phyloP scores from a whole-genome alignment of 2,888 invertebrate genomes.

The Plemyria rubiginata region DNA sequence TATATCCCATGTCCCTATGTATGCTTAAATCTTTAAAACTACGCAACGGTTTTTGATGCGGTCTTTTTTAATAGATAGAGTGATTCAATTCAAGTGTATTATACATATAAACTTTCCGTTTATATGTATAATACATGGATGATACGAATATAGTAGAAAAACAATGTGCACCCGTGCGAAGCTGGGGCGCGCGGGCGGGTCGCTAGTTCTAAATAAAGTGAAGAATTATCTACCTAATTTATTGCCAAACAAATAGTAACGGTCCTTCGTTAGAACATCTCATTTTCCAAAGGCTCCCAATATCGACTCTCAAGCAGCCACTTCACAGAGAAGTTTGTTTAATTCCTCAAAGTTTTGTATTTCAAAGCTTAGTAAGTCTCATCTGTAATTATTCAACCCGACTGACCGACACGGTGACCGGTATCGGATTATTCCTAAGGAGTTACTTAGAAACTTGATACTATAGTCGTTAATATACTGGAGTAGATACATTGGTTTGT shows the following conservation, averaged over 20 bases:
- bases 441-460: conserved; percentile 49
- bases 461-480: conserved; percentile 1
- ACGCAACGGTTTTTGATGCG: no score
- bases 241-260: conserved; percentile 14
- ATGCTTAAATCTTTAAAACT: no score
- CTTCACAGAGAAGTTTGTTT: conserved; percentile 54
- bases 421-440: conserved; percentile 62
- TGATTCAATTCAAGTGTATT: no score
- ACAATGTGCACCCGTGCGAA: no score
- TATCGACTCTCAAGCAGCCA: conserved; percentile 41
- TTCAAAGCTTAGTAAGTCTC: conserved; percentile 72
- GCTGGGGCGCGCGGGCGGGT: no score
- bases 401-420: conserved; percentile 67
- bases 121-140: no score
- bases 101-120: no score
- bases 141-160: no score
- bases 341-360: conserved; percentile 65
- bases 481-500: background rate
- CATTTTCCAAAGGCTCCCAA: conserved; percentile 33
- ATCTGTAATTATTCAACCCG: conserved; percentile 73
- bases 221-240: background rate
- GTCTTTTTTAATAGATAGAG: no score
- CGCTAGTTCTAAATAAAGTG: no score
- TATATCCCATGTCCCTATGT: no score
- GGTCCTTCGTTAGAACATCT: conserved; percentile 19